Evolutionary conservation across 2,888 invertebrate species (phyloP).

Genomic region (Diploptera punctata): DNA sequence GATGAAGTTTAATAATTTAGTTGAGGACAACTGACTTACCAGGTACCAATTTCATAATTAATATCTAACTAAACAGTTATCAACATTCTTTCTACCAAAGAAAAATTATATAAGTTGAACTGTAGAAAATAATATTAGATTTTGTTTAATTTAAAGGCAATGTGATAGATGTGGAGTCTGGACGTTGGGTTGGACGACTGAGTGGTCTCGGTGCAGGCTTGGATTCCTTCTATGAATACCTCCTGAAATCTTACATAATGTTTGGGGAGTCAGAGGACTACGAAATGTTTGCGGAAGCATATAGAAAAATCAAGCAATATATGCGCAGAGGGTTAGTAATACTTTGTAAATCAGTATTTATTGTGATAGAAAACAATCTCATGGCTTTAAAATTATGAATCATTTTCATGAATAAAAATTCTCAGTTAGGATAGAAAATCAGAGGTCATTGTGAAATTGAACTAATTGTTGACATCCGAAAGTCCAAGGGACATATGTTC

Average conservation of each 20-base stretch:
- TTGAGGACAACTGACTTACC: too few relatives aligned
- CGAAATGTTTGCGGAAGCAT: constrained; percentile 63
- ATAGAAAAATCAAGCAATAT: constrained; percentile 61
- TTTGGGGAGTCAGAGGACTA: constrained; percentile 64
- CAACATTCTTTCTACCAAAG: neutral
- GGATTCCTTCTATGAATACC: constrained; percentile 68
- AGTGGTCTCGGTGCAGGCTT: constrained; percentile 67
- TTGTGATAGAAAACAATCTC: too few relatives aligned
- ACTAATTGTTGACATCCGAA: too few relatives aligned
- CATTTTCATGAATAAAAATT: too few relatives aligned
- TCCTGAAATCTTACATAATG: constrained; percentile 66
- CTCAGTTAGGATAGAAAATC: too few relatives aligned
- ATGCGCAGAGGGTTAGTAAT: constrained; percentile 61
- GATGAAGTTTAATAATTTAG: too few relatives aligned
- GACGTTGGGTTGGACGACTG: constrained; percentile 64
- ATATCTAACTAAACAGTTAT: neutral
- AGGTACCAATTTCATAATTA: neutral
- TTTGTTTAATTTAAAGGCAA: constrained; percentile 55
- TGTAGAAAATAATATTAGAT: too few relatives aligned
- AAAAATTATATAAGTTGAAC: too few relatives aligned
- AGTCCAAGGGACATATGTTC: too few relatives aligned
- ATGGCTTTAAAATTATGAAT: too few relatives aligned
- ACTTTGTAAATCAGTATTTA: too few relatives aligned
- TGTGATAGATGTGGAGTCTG: constrained; percentile 66
- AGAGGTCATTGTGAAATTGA: too few relatives aligned